Conservation (phyloP, 1,140 invertebrate species). For the Oscheius sp. region DNA sequence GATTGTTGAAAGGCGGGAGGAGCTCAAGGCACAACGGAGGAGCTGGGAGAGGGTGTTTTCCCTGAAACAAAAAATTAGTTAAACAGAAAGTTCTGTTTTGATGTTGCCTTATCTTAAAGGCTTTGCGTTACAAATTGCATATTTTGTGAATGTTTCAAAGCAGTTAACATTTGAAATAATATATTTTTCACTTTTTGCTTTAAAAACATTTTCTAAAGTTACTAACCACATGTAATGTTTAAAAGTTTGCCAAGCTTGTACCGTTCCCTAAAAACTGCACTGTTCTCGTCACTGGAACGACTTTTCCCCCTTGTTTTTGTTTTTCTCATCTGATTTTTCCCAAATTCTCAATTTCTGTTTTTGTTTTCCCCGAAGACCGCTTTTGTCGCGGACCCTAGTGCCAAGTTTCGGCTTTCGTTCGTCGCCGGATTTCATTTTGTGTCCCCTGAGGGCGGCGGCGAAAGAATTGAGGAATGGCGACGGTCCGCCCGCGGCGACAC, state of each 20-base stretch:
- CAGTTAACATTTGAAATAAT: too few species aligned
- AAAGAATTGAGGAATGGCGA: constrained; percentile 11
- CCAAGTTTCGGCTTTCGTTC: neutral
- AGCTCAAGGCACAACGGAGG: constrained; percentile 4
- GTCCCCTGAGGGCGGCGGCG: constrained; percentile 4
- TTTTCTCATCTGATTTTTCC: too few species aligned
- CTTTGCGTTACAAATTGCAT: neutral
- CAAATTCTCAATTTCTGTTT: too few species aligned
- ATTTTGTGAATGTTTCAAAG: neutral
- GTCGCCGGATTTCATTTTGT: constrained; percentile 9
- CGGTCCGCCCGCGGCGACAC: neutral
- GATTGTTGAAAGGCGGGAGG: constrained; percentile 26
- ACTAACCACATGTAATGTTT: too few species aligned
- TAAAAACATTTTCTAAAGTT: too few species aligned
- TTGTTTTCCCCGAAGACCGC: too few species aligned
- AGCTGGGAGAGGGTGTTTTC: constrained; percentile 23
- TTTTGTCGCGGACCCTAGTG: too few species aligned
- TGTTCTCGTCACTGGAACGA: too few species aligned
- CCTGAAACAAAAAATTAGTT: constrained; percentile 20
- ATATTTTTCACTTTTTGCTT: too few species aligned
- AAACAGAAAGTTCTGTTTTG: neutral
- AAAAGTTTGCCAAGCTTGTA: too few species aligned
- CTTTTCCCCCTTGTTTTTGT: too few species aligned
- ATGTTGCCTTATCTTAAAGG: neutral
- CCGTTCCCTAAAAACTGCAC: too few species aligned